phyloP scores from a whole-genome alignment of 2,888 invertebrate genomes.

The Idaea biselata region DNA sequence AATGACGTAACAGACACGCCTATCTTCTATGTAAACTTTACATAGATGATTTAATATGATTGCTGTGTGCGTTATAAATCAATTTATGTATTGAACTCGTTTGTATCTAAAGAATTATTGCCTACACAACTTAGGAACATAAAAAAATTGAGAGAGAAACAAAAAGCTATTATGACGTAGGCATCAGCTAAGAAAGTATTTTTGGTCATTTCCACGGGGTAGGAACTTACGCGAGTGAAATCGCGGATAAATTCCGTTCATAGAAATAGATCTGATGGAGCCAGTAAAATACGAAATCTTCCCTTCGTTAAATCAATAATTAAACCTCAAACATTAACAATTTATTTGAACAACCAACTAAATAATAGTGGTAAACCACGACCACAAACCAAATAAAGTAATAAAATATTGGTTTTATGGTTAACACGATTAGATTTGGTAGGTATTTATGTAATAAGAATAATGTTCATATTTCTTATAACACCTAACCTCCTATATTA shows the following conservation, averaged over 20 bases:
- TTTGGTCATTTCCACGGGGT: too few species aligned
- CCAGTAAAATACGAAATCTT: too few species aligned
- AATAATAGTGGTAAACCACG: not conserved
- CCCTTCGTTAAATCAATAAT: too few species aligned
- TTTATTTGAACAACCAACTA: not conserved
- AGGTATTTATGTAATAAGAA: too few species aligned
- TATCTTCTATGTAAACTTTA: not conserved
- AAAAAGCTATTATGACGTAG: too few species aligned
- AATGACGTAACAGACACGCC: not conserved
- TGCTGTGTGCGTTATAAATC: not conserved
- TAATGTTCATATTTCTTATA: too few species aligned
- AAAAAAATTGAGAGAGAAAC: too few species aligned
- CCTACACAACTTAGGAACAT: too few species aligned
- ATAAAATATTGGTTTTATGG: slow-evolving; percentile 1
- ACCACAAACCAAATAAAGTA: not conserved
- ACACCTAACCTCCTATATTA: too few species aligned
- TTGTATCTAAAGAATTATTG: not conserved
- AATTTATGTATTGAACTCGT: not conserved
- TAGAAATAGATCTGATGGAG: not conserved
- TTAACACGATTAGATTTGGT: not conserved
- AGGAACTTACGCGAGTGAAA: too few species aligned
- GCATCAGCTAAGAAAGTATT: too few species aligned
- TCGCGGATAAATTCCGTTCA: too few species aligned
- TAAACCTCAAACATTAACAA: not conserved
- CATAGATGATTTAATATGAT: not conserved